Base-by-base conservation (phyloP, 2,113 vertebrate species). In the Piprites chloris region DNA sequence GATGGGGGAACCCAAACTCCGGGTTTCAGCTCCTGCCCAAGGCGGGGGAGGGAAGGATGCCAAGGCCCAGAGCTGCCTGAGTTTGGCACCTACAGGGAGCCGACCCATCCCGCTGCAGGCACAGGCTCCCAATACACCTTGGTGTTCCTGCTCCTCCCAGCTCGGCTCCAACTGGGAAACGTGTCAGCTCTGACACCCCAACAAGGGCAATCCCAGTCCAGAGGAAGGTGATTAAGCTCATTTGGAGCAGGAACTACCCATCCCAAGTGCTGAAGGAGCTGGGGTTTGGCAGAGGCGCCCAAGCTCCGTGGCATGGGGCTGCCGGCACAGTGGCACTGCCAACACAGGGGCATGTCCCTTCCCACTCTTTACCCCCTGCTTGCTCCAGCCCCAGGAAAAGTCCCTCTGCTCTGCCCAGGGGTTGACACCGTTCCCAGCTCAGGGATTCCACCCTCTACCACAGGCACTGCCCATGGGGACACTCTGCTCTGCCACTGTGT, bases 1-100 rank as follows among this genome's bases (percentile, higher is more conserved):
- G 87, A 62, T 15, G 95, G 74, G 88, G 96, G 91, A 95, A 85
- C 90, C 81, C 87, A 4, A 58, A 89, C 89, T 39, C 67, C 35
- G 53, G 47, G 30, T 89, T 85, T 65, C 61, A 1, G 47, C 68
- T 85, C 20, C 86, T 14, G 28, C 76, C 67, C 80, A 1, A 15
- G 86, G 13, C 10, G 52, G 32, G 55, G 50, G 39, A 61, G 24
- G 5, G 11, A 39, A 9, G 37, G 81, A 72, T 1, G 9, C 11
- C 58, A 6, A 56, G 50, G 24, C 50, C 61, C 75, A 2, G 61
- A 56, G 71, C 22, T 30, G 1, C 39, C 12, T 2, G 2, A 12
- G 24, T 5, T 22, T 37, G 86, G 78, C 69, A 9, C 24, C 3
- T 5, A n/a, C 44, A 33, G 18, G 46, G 44, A 58, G 42, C 33